Conservation (phyloP, 2,797 vertebrate genomes). For the Epinephelus malabaricus region DNA sequence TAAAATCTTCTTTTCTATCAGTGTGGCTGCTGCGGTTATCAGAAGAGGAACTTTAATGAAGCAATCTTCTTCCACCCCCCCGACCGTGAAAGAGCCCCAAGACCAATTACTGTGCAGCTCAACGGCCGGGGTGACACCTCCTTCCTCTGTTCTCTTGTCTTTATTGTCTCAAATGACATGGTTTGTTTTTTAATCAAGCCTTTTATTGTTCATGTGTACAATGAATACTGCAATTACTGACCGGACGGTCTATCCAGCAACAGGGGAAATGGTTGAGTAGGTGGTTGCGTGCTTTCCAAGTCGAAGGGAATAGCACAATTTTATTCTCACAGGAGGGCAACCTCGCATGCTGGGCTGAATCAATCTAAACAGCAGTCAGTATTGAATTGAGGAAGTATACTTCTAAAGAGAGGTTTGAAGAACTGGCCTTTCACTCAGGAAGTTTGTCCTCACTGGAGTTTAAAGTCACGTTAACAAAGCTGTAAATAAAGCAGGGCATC, state of each 20-base stretch:
- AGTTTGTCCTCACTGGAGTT: constrained; percentile 42
- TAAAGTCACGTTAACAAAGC: constrained; percentile 46
- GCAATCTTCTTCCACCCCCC: constrained; percentile 79
- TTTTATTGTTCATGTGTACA: constrained; percentile 78
- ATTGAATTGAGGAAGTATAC: constrained; percentile 45
- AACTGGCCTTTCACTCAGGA: constrained; percentile 48
- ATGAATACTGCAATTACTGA: constrained; percentile 79
- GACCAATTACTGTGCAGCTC: constrained; percentile 83
- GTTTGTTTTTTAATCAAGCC: constrained; percentile 78
- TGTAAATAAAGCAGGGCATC: constrained; percentile 55
- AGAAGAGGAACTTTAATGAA: constrained; percentile 86
- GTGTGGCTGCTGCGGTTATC: constrained; percentile 74
- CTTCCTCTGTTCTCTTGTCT: constrained; percentile 70
- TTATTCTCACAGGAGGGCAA: constrained; percentile 46
- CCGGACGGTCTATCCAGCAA: constrained; percentile 70
- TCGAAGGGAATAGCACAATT: constrained; percentile 52
- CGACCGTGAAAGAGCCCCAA: constrained; percentile 81
- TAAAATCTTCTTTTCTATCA: constrained; percentile 77
- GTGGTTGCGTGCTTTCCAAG: constrained; percentile 48
- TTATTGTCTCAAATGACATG: constrained; percentile 78
- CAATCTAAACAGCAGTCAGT: constrained; percentile 42
- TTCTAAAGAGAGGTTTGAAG: constrained; percentile 43
- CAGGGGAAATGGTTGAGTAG: constrained; percentile 61
- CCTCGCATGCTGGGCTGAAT: constrained; percentile 48
- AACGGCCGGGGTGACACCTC: constrained; percentile 74